Evolutionary conservation across 2,113 vertebrate genomes (phyloP).

Genomic region (Ranitomeya imitator): DNA sequence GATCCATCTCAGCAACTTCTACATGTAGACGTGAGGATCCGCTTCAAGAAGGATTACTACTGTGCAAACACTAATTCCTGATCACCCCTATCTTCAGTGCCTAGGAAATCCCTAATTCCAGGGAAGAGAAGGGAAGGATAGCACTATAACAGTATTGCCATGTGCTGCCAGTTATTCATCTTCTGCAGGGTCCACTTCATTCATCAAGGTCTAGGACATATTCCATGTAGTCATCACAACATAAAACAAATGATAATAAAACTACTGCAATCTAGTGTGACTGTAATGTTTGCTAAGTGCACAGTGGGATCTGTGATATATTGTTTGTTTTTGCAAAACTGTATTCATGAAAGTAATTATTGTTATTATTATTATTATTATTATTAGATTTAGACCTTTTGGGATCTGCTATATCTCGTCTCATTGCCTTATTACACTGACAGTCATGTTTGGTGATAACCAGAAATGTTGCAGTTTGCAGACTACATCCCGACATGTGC

Average conservation of each 20-base stretch:
- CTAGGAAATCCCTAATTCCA: not conserved
- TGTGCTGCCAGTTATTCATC: not conserved
- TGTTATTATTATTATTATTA: no score
- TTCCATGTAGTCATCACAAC: not conserved
- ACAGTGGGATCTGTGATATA: not conserved
- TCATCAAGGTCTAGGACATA: not conserved
- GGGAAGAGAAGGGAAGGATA: not conserved
- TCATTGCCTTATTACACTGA: not conserved
- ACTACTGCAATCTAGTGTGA: not conserved
- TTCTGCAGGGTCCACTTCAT: not conserved
- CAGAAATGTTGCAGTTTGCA: not conserved
- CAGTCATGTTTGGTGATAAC: not conserved
- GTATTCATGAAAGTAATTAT: no score
- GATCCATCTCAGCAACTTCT: not conserved
- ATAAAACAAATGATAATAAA: not conserved
- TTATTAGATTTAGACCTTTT: no score
- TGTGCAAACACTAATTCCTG: slow-evolving; percentile 17
- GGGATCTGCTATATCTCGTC: not conserved
- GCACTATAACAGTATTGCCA: not conserved
- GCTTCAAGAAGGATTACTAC: slow-evolving; percentile 11
- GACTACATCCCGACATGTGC: not conserved
- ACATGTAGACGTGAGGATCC: not conserved
- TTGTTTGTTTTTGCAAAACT: not conserved
- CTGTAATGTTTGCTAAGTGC: not conserved
- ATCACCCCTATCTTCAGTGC: not conserved